A percentile compares a stretch with the other conserved stretches of the same genome.
Conservation (phyloP, 2,113 vertebrate genomes). For the Myodes glareolus region DNA sequence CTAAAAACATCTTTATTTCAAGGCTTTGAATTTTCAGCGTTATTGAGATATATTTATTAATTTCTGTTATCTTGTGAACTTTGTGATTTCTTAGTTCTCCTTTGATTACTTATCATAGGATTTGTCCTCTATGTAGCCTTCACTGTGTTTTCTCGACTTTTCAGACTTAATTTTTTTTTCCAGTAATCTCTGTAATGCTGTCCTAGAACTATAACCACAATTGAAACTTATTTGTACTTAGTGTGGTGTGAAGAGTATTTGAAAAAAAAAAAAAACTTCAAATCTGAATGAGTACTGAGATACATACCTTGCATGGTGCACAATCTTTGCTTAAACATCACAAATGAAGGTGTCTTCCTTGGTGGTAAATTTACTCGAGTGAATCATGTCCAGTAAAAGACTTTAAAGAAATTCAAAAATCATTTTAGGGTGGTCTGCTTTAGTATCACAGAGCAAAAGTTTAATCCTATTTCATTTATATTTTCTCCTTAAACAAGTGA, state of each 20-base stretch:
- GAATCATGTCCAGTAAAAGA: background rate
- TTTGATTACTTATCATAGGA: background rate
- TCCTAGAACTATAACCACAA: background rate
- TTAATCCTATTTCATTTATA: background rate
- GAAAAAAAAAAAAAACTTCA: background rate
- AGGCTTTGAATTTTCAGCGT: background rate
- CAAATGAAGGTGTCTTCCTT: background rate
- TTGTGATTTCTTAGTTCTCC: too few relatives aligned
- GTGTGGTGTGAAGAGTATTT: background rate
- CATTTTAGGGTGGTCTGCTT: background rate
- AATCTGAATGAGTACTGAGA: background rate
- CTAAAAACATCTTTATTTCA: background rate
- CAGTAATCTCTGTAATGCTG: background rate
- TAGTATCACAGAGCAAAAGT: background rate
- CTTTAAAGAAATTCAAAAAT: background rate
- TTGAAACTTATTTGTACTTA: background rate
- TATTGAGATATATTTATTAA: background rate
- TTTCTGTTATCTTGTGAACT: background rate
- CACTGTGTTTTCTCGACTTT: background rate
- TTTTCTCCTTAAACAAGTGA: background rate
- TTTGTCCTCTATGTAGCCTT: background rate
- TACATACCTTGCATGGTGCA: background rate
- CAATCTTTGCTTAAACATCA: background rate
- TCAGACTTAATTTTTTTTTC: background rate
- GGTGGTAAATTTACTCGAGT: background rate